Base-by-base conservation (phyloP, 2,888 invertebrate genomes). In the Anorthoa munda region DNA sequence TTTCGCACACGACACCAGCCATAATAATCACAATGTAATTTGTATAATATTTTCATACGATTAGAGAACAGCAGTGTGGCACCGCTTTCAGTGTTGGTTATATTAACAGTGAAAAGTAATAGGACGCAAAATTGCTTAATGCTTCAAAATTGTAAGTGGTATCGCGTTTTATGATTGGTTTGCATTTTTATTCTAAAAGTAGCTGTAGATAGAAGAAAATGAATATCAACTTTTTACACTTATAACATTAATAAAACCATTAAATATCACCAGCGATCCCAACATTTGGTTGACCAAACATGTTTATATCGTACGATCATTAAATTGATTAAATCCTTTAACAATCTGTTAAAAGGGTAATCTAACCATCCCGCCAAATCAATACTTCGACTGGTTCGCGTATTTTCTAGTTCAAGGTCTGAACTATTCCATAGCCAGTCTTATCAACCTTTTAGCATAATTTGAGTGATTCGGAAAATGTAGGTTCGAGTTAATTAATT, bases 1-100 rank as follows among this genome's bases (percentile, higher is more conserved):
- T 92, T 81, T 93, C 91, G 95, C 95, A 95, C 95, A 90, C 90
- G 90, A 92, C 95, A 95, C 94, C 89, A 94, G 93, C 92, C 91
- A 93, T 92, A 92, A 89, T 90, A 90, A 90, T 92, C 94, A 94
- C 95, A 96, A 95, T 95, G 95, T 95, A 95, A 96, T 94, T 93
- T 93, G 90, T 92, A 92, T 84, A 91, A 91, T 90, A 93, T 92
- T 91, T 90, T 90, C 64, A 67, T 85, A 81, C 86, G 88, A 88
- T 88, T 92, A 92, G 89, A 82, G 78, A 86, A 90, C 92, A 92
- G 92, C 91, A 89, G 88, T 93, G 90, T 93, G 89, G 92, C 93
- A 93, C 94, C 87, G 95, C 95, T 95, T 95, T 94, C 84, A 86
- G 86, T 93, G 90, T 94, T 86, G 77, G 39, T 39, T 39, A 39